Evolutionary conservation across 1,140 invertebrate species (phyloP).

Genomic region (Diachasma alloeum): DNA sequence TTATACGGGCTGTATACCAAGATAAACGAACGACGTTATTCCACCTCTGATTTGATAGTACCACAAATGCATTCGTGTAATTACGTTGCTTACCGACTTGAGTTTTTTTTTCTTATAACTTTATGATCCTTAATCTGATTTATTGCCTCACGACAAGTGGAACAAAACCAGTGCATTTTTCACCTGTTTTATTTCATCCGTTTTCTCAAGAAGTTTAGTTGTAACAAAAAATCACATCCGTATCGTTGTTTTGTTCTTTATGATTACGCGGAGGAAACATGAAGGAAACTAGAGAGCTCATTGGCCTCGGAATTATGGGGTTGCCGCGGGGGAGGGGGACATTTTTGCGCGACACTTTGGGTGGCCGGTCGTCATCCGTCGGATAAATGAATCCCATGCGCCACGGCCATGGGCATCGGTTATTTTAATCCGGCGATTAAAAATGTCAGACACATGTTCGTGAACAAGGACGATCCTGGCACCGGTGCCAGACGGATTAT

Average conservation of each 20-base stretch:
- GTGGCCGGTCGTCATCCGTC: constrained; percentile 52
- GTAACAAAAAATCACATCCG: not conserved
- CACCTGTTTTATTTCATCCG: not conserved
- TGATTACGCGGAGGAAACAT: too few relatives aligned
- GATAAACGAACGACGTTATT: not conserved
- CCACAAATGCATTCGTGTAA: not conserved
- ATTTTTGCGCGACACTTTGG: constrained; percentile 56
- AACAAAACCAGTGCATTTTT: not conserved
- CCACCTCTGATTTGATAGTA: not conserved
- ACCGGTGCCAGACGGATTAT: constrained; percentile 21
- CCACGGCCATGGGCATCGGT: constrained; percentile 57
- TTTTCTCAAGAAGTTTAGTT: not conserved
- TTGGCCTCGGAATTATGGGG: not conserved
- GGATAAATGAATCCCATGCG: constrained; percentile 54
- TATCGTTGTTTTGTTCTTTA: not conserved
- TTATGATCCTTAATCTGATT: not conserved
- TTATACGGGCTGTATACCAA: not conserved
- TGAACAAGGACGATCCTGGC: constrained; percentile 48
- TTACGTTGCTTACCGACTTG: not conserved
- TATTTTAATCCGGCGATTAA: constrained; percentile 64
- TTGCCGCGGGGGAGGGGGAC: not conserved
- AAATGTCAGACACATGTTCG: constrained; percentile 64
- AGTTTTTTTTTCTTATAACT: not conserved
- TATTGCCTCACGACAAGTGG: not conserved
- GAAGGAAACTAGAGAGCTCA: too few relatives aligned